A percentile compares a stretch with the other conserved stretches of the same genome.
Evolutionary conservation across 2,888 invertebrate species (phyloP).

Genomic region (Pharmacophagus antenor): DNA sequence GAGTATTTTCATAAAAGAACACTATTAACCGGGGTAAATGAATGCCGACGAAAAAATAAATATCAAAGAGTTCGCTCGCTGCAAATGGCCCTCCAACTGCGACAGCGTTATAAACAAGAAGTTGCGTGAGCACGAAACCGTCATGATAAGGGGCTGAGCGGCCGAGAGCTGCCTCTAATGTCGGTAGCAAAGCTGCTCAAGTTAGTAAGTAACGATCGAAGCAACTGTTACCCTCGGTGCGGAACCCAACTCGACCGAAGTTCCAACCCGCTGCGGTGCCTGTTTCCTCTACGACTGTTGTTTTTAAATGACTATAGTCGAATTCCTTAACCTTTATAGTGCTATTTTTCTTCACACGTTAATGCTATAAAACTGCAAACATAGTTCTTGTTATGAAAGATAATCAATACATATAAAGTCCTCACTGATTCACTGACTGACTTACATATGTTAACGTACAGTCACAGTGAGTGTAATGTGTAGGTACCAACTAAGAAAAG

Average conservation of each 20-base stretch:
- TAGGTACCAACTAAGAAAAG: too few relatives aligned
- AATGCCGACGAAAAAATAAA: constrained; percentile 7
- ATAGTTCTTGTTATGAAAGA: too few relatives aligned
- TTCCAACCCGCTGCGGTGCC: constrained; percentile 21
- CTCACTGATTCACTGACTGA: too few relatives aligned
- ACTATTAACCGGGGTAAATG: constrained; percentile 16
- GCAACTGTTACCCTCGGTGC: constrained; percentile 44
- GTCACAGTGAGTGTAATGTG: too few relatives aligned
- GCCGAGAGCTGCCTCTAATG: constrained; percentile 46
- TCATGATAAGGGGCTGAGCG: constrained; percentile 46
- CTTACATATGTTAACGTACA: too few relatives aligned
- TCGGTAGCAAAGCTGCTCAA: constrained; percentile 46
- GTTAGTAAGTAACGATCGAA: constrained; percentile 56
- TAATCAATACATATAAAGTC: too few relatives aligned
- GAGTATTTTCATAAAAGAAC: constrained; percentile 19
- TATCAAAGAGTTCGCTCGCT: constrained; percentile 19
- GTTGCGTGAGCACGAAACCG: constrained; percentile 42
- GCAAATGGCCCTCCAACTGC: constrained; percentile 32
- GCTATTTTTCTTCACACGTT: background rate
- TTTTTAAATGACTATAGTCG: constrained; percentile 21
- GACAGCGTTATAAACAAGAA: constrained; percentile 43
- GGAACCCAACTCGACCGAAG: constrained; percentile 14
- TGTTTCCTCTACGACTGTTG: constrained; percentile 22
- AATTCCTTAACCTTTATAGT: constrained; percentile 3
- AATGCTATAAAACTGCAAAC: background rate